Evolutionary conservation across 2,888 invertebrate species (phyloP).

Genomic region (Uropetala carovei): DNA sequence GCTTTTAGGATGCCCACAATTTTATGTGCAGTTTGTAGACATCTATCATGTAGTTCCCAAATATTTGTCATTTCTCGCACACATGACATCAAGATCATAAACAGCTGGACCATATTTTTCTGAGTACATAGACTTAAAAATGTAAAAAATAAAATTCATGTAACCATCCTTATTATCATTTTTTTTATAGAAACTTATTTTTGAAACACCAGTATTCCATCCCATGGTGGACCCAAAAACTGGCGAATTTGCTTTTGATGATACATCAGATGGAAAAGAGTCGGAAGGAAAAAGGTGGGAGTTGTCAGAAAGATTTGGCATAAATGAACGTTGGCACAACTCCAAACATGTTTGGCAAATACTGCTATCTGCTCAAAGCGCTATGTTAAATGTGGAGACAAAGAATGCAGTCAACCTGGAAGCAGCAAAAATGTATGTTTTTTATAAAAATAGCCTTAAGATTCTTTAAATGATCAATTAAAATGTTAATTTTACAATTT

Average conservation of each 20-base stretch:
- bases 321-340: slow-evolving; percentile 72
- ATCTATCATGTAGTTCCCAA: too few species aligned
- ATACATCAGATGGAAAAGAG: not conserved
- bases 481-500: too few species aligned
- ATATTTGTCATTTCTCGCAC: too few species aligned
- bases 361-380: slow-evolving; percentile 87
- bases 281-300: not conserved
- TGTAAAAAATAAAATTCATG: slow-evolving; percentile 14
- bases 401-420: slow-evolving; percentile 84
- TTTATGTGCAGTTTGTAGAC: too few species aligned
- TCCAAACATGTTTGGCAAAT: slow-evolving; percentile 93
- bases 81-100: too few species aligned
- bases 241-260: slow-evolving; percentile 80
- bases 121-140: not conserved
- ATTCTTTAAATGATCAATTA: too few species aligned
- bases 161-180: not conserved
- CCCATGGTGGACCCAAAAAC: slow-evolving; percentile 88
- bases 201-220: slow-evolving; percentile 91
- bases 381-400: slow-evolving; percentile 89
- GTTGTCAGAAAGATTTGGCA: slow-evolving; percentile 22
- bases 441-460: not conserved
- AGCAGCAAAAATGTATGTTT: slow-evolving; percentile 82
- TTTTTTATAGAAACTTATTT: slow-evolving; percentile 84
- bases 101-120: not conserved
- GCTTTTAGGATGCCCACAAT: too few species aligned